Evolutionary conservation across 2,113 vertebrate species (phyloP).

Genomic region (Rhipidura dahli): DNA sequence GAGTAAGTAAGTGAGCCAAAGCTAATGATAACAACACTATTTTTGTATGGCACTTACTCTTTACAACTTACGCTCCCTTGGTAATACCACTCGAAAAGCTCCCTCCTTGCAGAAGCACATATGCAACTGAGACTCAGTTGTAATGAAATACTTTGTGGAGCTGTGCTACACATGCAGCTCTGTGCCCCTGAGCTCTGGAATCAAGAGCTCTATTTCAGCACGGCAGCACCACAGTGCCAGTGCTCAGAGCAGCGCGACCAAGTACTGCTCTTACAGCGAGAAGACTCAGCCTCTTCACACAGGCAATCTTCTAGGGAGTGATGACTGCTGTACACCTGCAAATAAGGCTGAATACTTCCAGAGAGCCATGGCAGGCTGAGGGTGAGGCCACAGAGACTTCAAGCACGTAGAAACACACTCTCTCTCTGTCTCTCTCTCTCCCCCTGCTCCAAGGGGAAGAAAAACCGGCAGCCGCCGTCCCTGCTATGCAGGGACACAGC

Average conservation of each 20-base stretch:
- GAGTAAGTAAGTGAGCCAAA: background rate
- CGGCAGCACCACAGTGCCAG: background rate
- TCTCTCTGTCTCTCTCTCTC: background rate
- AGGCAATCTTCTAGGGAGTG: background rate
- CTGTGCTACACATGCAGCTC: background rate
- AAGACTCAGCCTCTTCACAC: background rate
- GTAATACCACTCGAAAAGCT: background rate
- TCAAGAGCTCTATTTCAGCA: background rate
- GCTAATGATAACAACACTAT: conserved; percentile 24
- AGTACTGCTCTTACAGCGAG: background rate
- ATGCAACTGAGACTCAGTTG: background rate
- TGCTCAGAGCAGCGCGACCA: background rate
- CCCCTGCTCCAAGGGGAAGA: background rate
- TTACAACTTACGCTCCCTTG: background rate
- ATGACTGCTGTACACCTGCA: background rate
- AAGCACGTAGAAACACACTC: background rate
- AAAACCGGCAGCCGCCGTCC: background rate
- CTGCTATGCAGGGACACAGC: background rate
- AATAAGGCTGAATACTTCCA: background rate
- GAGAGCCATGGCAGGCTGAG: background rate
- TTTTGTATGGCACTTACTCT: conserved; percentile 1
- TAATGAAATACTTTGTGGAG: background rate
- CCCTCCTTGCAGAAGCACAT: background rate
- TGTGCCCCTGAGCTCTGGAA: background rate
- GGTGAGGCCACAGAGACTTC: background rate